These are phyloP conservation scores for Chelonus insularis DNA, from an alignment of 1,140 invertebrate genomes.

Conservation along the genomic window DNA sequence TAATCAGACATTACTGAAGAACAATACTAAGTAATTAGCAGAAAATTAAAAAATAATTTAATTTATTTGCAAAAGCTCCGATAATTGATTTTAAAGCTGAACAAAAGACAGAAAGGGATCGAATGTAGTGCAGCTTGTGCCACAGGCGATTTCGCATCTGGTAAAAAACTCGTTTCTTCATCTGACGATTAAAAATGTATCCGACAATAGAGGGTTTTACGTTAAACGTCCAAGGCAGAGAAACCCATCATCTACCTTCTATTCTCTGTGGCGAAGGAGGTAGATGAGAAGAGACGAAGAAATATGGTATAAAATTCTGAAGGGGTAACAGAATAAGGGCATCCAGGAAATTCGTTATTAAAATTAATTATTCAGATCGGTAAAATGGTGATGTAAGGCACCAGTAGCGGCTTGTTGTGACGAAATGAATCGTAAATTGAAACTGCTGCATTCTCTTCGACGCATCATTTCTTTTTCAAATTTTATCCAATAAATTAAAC, in stretches of 20 bases:
- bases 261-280: background rate
- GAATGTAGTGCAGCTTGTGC: background rate
- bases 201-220: constrained; percentile 41
- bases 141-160: background rate
- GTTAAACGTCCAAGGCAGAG: constrained; percentile 43
- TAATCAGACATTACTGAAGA: too few relatives aligned
- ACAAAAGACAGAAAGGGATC: too few relatives aligned
- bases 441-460: constrained; percentile 40
- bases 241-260: constrained; percentile 17
- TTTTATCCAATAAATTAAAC: too few relatives aligned
- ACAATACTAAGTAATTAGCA: too few relatives aligned
- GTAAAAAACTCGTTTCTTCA: constrained; percentile 21
- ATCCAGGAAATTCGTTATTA: constrained; percentile 53
- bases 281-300: background rate
- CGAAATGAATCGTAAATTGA: constrained; percentile 59
- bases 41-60: too few relatives aligned
- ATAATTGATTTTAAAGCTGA: too few relatives aligned
- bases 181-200: constrained; percentile 44
- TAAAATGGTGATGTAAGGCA: constrained; percentile 54
- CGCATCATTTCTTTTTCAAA: too few relatives aligned
- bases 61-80: too few relatives aligned
- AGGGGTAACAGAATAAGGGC: background rate
- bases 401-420: too few relatives aligned
- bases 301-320: constrained; percentile 11
- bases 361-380: constrained; percentile 59